Percentiles rank a stretch among this genome's conserved stretches.
phyloP scores from a whole-genome alignment of 2,888 invertebrate genomes.

The Cerastis leucographa region DNA sequence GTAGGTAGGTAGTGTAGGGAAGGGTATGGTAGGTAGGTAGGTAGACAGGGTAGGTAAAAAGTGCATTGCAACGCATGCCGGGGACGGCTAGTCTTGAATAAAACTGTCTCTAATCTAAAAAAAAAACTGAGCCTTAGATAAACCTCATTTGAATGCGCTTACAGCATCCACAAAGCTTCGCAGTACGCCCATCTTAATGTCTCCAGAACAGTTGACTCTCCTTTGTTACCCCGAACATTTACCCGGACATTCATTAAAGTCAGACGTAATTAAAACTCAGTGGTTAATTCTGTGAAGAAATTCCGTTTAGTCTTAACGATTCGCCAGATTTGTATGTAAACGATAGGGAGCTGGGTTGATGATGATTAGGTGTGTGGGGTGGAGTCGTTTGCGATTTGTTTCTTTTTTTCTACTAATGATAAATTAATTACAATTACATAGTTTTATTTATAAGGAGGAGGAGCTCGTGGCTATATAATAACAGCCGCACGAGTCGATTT shows the following conservation, averaged over 20 bases:
- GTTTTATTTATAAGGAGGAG: no score
- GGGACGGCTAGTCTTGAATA: no score
- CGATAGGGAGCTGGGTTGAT: slow-evolving; percentile 9
- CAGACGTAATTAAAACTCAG: slow-evolving; percentile 63
- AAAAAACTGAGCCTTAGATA: no score
- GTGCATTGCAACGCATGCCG: no score
- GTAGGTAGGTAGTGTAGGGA: no score
- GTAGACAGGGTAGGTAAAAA: no score
- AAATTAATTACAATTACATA: background rate
- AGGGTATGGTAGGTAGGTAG: no score
- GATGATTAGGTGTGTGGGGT: background rate
- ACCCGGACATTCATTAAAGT: slow-evolving; percentile 58
- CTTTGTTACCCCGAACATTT: slow-evolving; percentile 56
- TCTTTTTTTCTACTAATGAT: background rate
- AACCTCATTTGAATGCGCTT: background rate
- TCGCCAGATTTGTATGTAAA: slow-evolving; percentile 55
- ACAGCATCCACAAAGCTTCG: background rate
- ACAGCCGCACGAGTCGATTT: no score
- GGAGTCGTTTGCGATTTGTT: background rate
- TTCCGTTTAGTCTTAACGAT: slow-evolving; percentile 48
- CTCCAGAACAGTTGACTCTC: slow-evolving; percentile 32
- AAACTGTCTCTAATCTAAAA: no score
- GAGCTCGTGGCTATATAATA: no score
- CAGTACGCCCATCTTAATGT: slow-evolving; percentile 26
- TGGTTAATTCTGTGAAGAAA: slow-evolving; percentile 58